Evolutionary conservation across 2,888 invertebrate genomes (phyloP).

Genomic region (Nomada ruficornis): DNA sequence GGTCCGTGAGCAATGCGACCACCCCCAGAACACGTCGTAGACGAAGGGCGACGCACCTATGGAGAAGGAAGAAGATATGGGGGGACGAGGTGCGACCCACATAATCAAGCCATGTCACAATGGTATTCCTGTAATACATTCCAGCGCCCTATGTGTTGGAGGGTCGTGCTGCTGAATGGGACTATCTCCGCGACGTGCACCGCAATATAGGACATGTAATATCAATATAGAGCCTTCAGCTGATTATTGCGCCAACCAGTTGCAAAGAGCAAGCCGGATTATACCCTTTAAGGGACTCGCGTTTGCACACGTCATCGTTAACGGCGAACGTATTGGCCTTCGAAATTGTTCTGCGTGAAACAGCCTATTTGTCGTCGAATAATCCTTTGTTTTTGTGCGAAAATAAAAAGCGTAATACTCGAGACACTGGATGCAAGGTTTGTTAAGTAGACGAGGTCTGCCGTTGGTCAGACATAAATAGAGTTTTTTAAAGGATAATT

Average conservation of each 20-base stretch:
- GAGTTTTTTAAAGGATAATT: too few relatives aligned
- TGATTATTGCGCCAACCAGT: slow-evolving; percentile 63
- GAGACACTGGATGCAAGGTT: not conserved
- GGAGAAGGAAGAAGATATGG: slow-evolving; percentile 38
- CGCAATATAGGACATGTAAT: slow-evolving; percentile 63
- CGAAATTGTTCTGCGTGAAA: slow-evolving; percentile 1
- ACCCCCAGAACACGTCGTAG: slow-evolving; percentile 48
- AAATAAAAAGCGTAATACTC: not conserved
- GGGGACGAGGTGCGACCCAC: slow-evolving; percentile 53
- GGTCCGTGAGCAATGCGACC: slow-evolving; percentile 46
- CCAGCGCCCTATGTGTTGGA: slow-evolving; percentile 53
- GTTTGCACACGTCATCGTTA: slow-evolving; percentile 21
- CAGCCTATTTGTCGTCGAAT: not conserved
- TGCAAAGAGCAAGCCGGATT: slow-evolving; percentile 50
- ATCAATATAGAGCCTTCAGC: slow-evolving; percentile 53
- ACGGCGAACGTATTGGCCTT: not conserved
- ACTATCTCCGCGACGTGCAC: slow-evolving; percentile 55
- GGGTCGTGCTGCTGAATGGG: slow-evolving; percentile 62
- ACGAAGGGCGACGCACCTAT: slow-evolving; percentile 24
- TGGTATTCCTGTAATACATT: slow-evolving; percentile 68
- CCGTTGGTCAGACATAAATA: not conserved
- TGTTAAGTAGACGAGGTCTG: slow-evolving; percentile 9
- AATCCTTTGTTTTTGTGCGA: not conserved
- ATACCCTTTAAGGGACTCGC: slow-evolving; percentile 36
- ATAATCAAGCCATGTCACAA: slow-evolving; percentile 73